Conservation (phyloP, 2,888 invertebrate species). For the Byasa hedistus region DNA sequence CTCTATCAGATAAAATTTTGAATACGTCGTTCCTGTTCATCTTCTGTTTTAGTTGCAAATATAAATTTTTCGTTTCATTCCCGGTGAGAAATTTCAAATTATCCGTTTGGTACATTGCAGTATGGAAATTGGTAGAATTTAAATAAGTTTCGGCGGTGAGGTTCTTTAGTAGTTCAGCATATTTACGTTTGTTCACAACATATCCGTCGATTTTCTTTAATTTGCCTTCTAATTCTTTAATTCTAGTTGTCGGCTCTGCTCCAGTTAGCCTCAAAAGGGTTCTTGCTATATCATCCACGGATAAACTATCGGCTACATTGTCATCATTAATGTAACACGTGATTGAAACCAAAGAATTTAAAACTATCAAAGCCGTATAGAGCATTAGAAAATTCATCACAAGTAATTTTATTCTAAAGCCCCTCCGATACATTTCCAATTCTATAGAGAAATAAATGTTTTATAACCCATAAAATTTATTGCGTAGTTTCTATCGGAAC, state of each 20-base stretch:
- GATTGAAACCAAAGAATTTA: slow-evolving; percentile 20
- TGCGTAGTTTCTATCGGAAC: slow-evolving; percentile 32
- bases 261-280: slow-evolving; percentile 40
- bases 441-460: slow-evolving; percentile 24
- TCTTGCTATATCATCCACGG: slow-evolving; percentile 41
- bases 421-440: slow-evolving; percentile 9
- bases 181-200: slow-evolving; percentile 49
- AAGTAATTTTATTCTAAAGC: not conserved
- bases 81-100: slow-evolving; percentile 45
- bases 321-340: slow-evolving; percentile 17
- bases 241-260: slow-evolving; percentile 34
- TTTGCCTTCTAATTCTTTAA: slow-evolving; percentile 55
- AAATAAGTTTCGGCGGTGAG: slow-evolving; percentile 47
- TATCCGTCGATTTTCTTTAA: slow-evolving; percentile 51
- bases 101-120: slow-evolving; percentile 56
- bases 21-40: slow-evolving; percentile 67
- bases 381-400: slow-evolving; percentile 20
- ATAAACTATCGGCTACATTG: slow-evolving; percentile 31
- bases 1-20: slow-evolving; percentile 47
- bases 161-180: slow-evolving; percentile 46
- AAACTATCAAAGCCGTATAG: slow-evolving; percentile 6
- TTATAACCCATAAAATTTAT: slow-evolving; percentile 38
- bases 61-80: slow-evolving; percentile 54
- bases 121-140: slow-evolving; percentile 59
- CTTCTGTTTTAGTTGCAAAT: slow-evolving; percentile 61